Base-by-base conservation (phyloP, 1,140 invertebrate species). In the Lasioglossum albipes region DNA sequence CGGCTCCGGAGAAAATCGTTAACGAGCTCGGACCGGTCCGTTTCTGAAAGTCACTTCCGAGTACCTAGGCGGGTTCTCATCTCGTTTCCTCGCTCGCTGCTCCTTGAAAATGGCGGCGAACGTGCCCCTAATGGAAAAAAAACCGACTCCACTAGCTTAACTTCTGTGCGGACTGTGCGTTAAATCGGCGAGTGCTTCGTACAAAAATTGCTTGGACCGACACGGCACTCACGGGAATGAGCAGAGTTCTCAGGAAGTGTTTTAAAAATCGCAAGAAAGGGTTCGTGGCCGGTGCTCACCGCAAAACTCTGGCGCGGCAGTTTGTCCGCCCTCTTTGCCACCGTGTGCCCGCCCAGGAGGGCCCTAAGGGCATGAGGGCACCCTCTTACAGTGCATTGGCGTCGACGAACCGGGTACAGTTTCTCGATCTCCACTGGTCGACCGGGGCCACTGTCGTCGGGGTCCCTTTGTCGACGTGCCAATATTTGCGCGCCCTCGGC, bases 341-440 rank as follows among this genome's bases (percentile, higher is more conserved):
- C 59, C 70, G 79, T 84, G 70, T 64, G 65, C 64, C 72, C 52
- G 62, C 42, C 68, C 73, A 62, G n/a, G 49, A 41, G 64, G 61
- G 49, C 61, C 78, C 84, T 57, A 69, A 54, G 70, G 78, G 78
- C 74, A 85, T 81, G 78, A 70, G 84, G 84, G 84, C 69, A 73
- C 69, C 77, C 64, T 52, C 45, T 49, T 2, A 36, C 36, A 5
- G 59, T 75, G 72, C 82, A 80, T 67, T 41, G 69, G 52, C 62
- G 77, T 74, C 70, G 61, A 18, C 45, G 36, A 13, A 22, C 57
- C 45, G 70, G 2, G 36, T 49, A 27, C 62, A 36, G 66, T 74
- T 59, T 66, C 62, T n/a, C 31, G n/a, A 66, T 52, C 27, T 45
- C 54, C 2, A 18, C 52, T 54, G 36, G 5, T 54, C 13, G 13